phyloP scores from a whole-genome alignment of 2,888 invertebrate species.

The Thecocarcelia acutangulata region DNA sequence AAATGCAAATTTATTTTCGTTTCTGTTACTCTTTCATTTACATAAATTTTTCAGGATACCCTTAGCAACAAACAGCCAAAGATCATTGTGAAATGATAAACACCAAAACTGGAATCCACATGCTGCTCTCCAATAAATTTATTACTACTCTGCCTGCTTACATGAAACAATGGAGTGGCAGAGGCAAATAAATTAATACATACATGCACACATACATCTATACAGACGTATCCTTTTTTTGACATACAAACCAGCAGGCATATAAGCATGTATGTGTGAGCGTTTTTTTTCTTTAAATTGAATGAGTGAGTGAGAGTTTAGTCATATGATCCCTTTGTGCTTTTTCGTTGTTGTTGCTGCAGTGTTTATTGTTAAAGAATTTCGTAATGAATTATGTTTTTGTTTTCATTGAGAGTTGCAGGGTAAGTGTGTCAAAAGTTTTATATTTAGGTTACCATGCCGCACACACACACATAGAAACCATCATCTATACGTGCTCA shows the following conservation, averaged over 20 bases:
- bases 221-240: too few species aligned
- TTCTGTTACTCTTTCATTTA: conserved; percentile 28
- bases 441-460: conserved; percentile 65
- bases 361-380: conserved; percentile 18
- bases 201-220: not conserved
- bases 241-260: too few species aligned
- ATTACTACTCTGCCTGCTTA: conserved; percentile 22
- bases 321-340: conserved; percentile 39
- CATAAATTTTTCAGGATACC: conserved; percentile 22
- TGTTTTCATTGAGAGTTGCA: conserved; percentile 36
- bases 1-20: conserved; percentile 49
- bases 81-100: conserved; percentile 43
- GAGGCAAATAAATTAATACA: not conserved
- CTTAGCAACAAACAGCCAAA: conserved; percentile 60
- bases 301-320: conserved; percentile 20
- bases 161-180: conserved; percentile 17
- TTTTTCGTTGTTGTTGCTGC: not conserved
- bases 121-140: conserved; percentile 30
- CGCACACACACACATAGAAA: conserved; percentile 17
- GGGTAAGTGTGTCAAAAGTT: conserved; percentile 57
- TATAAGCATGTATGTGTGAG: too few species aligned
- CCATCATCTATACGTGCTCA: not conserved
- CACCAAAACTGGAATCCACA: conserved; percentile 11
- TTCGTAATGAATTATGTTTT: conserved; percentile 38
- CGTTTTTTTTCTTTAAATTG: too few species aligned